Evolutionary conservation across 2,888 invertebrate species (phyloP), one percentile per base, ranked within the genome.

Genomic region (Cancer borealis): DNA sequence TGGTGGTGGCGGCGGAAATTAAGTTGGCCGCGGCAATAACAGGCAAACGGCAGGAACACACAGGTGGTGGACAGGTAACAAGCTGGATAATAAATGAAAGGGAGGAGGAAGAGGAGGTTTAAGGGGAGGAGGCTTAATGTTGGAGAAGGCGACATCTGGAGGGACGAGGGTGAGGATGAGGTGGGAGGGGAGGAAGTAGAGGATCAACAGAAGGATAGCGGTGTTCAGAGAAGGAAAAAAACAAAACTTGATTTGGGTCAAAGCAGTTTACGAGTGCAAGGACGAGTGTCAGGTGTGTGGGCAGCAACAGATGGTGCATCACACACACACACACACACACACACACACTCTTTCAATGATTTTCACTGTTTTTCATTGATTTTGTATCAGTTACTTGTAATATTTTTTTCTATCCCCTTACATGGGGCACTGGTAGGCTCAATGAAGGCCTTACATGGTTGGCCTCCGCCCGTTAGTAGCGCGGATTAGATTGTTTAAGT

Each of bases 231-330:
- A 30, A 30, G 3, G 30, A 30, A 8, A 26, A 79, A 12, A 79
- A 30, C 30, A 79, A 30, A 30, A 79, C 2, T 30, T 79, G 26
- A 79, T 79, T 79, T 30, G 30, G 79, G 30, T 30, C 79, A 30
- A 21, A 30, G 30, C 79, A 79, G 79, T 79, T 79, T 79, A 26
- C 79, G 30, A 79, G 79, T 79, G 8, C 79, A 79, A 79, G 79
- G 79, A 26, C 79, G 30, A 79, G 79, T 30, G 12, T 26, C 30
- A 26, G 30, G 79, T 8, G 79, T 79, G n/a, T 79, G 79, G 79
- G 12, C 26, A 79, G 79, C n/a, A 79, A 17, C 79, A 79, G 30
- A 79, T 79, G 79, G 79, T 30, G 30, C 30, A 79, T 79, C 30
- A 30, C 3, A 79, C 10, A 30, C 79, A 79, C 30, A 30, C 79